Base-by-base conservation (phyloP, 1,140 invertebrate genomes). In the Pectinophora gossypiella region DNA sequence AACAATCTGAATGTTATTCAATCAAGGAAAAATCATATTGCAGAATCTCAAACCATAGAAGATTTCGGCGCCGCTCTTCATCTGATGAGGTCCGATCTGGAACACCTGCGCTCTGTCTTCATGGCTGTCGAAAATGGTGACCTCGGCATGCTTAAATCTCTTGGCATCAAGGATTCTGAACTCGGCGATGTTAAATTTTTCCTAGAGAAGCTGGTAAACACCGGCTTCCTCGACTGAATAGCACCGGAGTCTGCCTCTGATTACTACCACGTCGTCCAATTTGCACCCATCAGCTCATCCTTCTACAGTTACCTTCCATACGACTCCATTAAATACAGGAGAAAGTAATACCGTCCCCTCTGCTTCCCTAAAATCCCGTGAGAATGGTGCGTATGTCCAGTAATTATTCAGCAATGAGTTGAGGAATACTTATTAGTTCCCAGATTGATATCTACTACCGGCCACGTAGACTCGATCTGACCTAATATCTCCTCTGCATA, bases 121-220 rank as follows among this genome's bases (percentile, higher is more conserved):
- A 95, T 98, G 92, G 96, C 96, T 0, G 97, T 98, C n/a, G 96
- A 98, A 74, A 97, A 97, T 72, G 97, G 97, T 2, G 96, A 98
- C 80, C 90, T 97, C 13, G 95, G 96, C 50, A 96, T 97, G 93
- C 89, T 99, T 32, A 97, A 97, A 81, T 96, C 95, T 7, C 90
- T 98, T 19, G 97, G 97, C 40, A 97, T 98, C 78, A 97, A 97
- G 85, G 96, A 98, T 83, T 97, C 96, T 0, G 97, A 99, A 79
- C 89, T 98, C 20, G 96, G 96, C n/a, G 97, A 98, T 76, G 96
- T 98, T 19, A 97, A 98, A 78, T 98, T 98, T 89, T 98, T 99
- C 90, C 90, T 98, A 54, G 97, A 98, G 88, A 98, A 98, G 88
- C 91, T 99, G 58, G 95, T 98, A 38, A 97, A 97, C 85, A 99